Conservation (phyloP, 2,797 vertebrate species). For the Microctenopoma lineatum region DNA sequence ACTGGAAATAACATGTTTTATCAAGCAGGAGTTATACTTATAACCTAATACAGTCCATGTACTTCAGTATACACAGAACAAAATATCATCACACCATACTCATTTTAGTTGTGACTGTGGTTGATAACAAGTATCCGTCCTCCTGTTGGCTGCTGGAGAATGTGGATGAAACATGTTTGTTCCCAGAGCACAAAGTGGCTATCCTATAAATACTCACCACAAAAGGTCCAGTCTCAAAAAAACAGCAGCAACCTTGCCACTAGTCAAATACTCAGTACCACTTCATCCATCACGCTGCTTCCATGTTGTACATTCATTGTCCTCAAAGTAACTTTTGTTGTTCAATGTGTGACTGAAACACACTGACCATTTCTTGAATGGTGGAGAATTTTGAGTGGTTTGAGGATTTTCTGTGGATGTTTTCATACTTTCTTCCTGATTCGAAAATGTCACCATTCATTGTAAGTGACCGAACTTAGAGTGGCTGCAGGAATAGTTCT, state of each 20-base stretch:
- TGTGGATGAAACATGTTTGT: conserved; percentile 38
- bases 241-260: conserved; percentile 31
- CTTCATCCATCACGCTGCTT: conserved; percentile 34
- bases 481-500: neutral
- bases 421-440: conserved; percentile 3
- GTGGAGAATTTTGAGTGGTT: conserved; percentile 4
- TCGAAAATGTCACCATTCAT: neutral
- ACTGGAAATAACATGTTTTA: conserved; percentile 17
- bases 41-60: conserved; percentile 3
- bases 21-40: conserved; percentile 11
- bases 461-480: neutral
- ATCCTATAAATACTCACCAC: conserved; percentile 36
- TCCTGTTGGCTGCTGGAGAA: conserved; percentile 18
- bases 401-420: neutral
- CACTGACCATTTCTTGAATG: neutral
- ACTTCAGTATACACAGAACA: neutral
- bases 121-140: conserved; percentile 32
- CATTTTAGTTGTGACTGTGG: conserved; percentile 9
- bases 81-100: neutral
- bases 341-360: neutral
- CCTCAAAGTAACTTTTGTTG: conserved; percentile 18
- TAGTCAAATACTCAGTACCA: conserved; percentile 21
- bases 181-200: conserved; percentile 19
- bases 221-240: conserved; percentile 18
- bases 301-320: conserved; percentile 5